Conservation (phyloP, 2,113 vertebrate species). For the Chaetura pelagica region DNA sequence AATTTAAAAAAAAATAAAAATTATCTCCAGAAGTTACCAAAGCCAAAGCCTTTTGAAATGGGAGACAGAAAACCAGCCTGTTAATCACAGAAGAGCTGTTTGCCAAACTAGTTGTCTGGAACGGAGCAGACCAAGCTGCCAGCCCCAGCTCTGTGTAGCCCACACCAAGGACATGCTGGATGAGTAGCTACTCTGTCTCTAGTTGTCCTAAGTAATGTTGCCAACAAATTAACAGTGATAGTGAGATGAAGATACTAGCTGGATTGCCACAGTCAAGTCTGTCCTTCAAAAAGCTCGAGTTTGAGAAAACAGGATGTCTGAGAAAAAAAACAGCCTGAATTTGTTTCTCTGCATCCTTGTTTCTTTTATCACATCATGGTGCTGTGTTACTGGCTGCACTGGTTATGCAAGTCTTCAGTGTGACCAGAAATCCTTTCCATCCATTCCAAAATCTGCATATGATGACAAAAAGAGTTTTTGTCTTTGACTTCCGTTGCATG, state of each 20-base stretch:
- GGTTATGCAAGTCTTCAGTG: background rate
- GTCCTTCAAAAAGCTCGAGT: background rate
- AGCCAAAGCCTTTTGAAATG: background rate
- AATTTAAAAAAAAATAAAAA: background rate
- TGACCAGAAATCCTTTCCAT: background rate
- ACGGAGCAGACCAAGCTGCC: background rate
- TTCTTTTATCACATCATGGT: background rate
- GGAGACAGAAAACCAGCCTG: background rate
- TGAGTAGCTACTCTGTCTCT: background rate
- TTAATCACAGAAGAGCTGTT: background rate
- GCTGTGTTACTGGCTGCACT: background rate
- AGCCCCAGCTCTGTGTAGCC: background rate
- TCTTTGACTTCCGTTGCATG: background rate
- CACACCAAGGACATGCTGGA: background rate
- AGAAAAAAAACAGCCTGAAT: background rate
- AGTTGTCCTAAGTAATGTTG: background rate
- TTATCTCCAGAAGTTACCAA: background rate
- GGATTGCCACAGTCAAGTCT: background rate
- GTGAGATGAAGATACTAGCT: background rate
- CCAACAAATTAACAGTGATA: background rate
- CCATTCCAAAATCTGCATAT: background rate
- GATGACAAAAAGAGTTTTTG: background rate
- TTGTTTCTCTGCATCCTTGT: background rate
- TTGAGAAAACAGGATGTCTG: background rate
- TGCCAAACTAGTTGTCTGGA: background rate